Evolutionary conservation across 2,888 invertebrate genomes (phyloP).

Genomic region (Aphodius sticticus): DNA sequence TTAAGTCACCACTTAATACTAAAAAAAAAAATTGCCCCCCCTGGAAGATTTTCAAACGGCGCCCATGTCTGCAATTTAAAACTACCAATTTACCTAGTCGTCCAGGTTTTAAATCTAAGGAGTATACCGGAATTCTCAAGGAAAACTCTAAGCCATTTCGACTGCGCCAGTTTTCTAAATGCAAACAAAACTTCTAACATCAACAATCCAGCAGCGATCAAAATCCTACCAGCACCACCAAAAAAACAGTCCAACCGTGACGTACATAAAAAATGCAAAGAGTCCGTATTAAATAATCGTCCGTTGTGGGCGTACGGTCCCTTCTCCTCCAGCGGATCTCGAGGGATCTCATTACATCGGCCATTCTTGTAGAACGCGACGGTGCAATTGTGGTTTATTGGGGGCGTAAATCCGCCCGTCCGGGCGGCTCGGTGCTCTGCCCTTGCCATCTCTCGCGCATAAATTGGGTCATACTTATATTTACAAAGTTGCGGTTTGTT

Average conservation of each 20-base stretch:
- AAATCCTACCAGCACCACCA: neutral
- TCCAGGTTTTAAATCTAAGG: too few relatives aligned
- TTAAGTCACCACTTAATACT: too few relatives aligned
- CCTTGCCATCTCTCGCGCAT: constrained; percentile 19
- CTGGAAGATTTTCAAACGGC: too few relatives aligned
- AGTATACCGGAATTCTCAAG: too few relatives aligned
- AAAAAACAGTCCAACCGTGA: neutral
- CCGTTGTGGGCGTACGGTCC: neutral
- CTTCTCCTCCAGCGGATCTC: constrained; percentile 30
- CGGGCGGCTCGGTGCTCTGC: constrained; percentile 19
- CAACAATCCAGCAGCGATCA: neutral
- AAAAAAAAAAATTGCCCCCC: too few relatives aligned
- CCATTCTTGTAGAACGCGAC: constrained; percentile 37
- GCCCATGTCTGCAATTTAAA: too few relatives aligned
- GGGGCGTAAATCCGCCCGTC: constrained; percentile 37
- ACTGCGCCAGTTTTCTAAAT: too few relatives aligned
- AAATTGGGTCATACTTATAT: constrained; percentile 38
- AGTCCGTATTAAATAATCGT: constrained; percentile 19
- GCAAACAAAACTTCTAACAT: too few relatives aligned
- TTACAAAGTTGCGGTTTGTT: constrained; percentile 27
- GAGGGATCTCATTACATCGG: constrained; percentile 37
- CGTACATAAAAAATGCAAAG: neutral
- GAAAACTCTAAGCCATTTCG: too few relatives aligned
- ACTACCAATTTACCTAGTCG: too few relatives aligned
- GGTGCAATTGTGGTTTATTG: constrained; percentile 42